phyloP scores from a whole-genome alignment of 2,797 vertebrate species.

The Euphonia xanthogaster region DNA sequence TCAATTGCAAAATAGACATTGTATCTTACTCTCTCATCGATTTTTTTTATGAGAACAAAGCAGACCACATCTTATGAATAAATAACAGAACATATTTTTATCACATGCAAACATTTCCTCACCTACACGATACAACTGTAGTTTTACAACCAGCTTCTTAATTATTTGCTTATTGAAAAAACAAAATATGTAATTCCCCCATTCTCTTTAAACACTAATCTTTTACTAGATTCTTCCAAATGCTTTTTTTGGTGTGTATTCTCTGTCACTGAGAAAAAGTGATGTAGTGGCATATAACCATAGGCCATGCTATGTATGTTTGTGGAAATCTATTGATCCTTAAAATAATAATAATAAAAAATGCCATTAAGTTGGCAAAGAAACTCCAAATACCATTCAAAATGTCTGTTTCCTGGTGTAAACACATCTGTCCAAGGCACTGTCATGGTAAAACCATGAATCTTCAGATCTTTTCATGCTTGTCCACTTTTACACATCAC shows the following conservation, averaged over 20 bases:
- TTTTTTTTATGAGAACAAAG: not conserved
- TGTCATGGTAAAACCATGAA: not conserved
- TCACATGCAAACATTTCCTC: not conserved
- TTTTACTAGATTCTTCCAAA: not conserved
- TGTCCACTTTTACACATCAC: not conserved
- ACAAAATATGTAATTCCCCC: not conserved
- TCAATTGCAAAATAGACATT: not conserved
- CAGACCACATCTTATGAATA: not conserved
- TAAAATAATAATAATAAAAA: not conserved
- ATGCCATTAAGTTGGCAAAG: rapidly evolving
- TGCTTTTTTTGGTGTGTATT: not conserved
- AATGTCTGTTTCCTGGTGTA: not conserved
- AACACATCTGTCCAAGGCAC: not conserved
- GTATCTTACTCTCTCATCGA: not conserved
- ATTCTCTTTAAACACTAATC: not conserved
- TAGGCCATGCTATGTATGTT: not conserved
- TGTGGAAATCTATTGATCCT: not conserved
- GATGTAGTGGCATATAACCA: not conserved
- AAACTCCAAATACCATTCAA: not conserved
- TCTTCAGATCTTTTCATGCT: not conserved
- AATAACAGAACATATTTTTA: not conserved
- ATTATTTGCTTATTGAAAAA: not conserved
- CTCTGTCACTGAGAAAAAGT: not conserved
- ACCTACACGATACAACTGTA: rapidly evolving
- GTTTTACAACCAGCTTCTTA: not conserved